phyloP scores from a whole-genome alignment of 2,888 invertebrate genomes.

The Lithophane ornitopus region DNA sequence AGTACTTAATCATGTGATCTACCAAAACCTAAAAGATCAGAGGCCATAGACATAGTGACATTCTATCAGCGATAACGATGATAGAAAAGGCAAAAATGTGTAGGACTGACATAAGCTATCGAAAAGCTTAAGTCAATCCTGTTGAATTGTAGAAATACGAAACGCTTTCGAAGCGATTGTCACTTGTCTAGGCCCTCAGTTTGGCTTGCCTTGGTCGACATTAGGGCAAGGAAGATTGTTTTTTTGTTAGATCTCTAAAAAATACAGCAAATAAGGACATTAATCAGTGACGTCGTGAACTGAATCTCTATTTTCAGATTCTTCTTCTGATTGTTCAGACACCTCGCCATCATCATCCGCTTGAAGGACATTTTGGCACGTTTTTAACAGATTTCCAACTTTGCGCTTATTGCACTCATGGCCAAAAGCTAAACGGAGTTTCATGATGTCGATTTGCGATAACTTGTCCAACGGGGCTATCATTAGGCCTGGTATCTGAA shows the following conservation, averaged over 20 bases:
- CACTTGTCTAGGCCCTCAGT: no score
- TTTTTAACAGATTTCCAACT: slow-evolving; percentile 74
- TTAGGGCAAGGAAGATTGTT: background rate
- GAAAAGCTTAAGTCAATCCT: no score
- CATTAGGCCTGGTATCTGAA: slow-evolving; percentile 76
- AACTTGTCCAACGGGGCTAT: slow-evolving; percentile 75
- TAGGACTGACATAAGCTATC: no score
- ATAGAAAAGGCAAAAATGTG: no score
- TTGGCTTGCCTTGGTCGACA: background rate
- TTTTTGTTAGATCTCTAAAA: background rate
- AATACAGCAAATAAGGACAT: background rate
- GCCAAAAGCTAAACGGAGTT: slow-evolving; percentile 76
- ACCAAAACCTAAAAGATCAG: background rate
- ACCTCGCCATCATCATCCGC: background rate
- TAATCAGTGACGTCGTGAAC: background rate
- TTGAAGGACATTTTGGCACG: slow-evolving; percentile 73
- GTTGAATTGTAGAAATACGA: no score
- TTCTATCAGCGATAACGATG: no score
- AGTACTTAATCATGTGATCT: background rate
- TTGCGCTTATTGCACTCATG: slow-evolving; percentile 82
- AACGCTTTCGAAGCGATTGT: no score
- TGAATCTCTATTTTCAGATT: no score
- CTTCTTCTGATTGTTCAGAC: background rate
- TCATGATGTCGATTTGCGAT: slow-evolving; percentile 82
- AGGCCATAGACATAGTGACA: no score